Evolutionary conservation across 2,888 invertebrate species (phyloP), one percentile per base, ranked within the genome.

Genomic region (Machimus rusticus): DNA sequence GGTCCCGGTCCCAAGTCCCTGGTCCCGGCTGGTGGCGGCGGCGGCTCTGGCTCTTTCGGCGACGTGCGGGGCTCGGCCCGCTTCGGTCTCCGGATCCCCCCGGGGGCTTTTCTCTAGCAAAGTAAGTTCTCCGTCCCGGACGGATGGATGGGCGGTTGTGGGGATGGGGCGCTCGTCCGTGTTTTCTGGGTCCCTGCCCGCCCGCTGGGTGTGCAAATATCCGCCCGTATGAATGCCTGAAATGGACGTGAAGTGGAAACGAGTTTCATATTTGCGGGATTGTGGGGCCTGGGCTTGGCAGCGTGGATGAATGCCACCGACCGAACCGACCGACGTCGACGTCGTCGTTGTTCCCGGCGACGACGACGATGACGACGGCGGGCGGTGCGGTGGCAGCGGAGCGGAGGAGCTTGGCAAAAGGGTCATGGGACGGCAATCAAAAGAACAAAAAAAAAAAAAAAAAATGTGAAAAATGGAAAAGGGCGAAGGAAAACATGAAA

Each of bases 211-310:
- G 84, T 37, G 74, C 37, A 43, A 84, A 84, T 84, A 74, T 46
- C 74, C 84, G 66, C 43, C 84, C 84, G 78, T 46, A 87, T 31
- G 57, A 43, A 84, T 82, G 76, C 82, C 84, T 76, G 84, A 77
- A 87, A 87, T 84, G 86, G 87, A 87, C 84, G 66, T 86, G 78
- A 87, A 86, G 87, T 87, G 86, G 86, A 87, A 87, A 87, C 86
- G 86, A 87, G 87, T 87, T 66, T 87, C 87, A 78, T 76, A 86
- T 85, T 87, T 87, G 87, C 57, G 87, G 87, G 46, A 66, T 86
- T 87, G 87, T 74, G 82, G 51, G 51, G 82, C 82, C 82, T 57
- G 37, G 37, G 37, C 37, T 34, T 39, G 78, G 78, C 23, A 31
- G 5, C 39, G 79, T 57, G 43, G 84, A 66, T 84, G 84, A 84